Conservation (phyloP, 2,113 vertebrate species). For the Salminus brasiliensis region DNA sequence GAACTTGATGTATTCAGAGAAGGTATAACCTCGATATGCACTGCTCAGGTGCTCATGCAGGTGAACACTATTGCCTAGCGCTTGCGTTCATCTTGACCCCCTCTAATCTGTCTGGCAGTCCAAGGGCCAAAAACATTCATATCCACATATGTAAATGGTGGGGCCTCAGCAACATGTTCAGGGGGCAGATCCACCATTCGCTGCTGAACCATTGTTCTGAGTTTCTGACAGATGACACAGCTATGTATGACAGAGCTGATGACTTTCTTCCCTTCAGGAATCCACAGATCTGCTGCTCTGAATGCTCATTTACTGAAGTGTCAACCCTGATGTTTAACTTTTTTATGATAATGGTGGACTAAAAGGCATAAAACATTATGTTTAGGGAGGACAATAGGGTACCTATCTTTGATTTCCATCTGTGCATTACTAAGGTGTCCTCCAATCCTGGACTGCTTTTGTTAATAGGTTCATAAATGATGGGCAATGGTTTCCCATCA, state of each 20-base stretch:
- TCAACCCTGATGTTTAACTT: background rate
- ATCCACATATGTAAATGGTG: constrained; percentile 17
- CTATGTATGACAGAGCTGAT: too few relatives aligned
- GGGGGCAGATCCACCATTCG: background rate
- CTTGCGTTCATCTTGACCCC: constrained; percentile 14
- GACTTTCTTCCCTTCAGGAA: background rate
- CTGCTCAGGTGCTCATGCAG: constrained; percentile 13
- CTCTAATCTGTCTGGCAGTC: background rate
- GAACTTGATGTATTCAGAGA: background rate
- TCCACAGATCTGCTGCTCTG: background rate
- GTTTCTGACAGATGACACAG: background rate
- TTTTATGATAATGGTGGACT: background rate
- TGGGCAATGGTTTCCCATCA: background rate
- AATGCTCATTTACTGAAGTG: background rate
- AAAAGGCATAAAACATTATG: background rate
- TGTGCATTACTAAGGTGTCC: background rate
- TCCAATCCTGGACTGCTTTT: background rate
- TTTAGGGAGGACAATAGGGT: background rate
- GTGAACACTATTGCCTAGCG: constrained; percentile 35
- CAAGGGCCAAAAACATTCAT: constrained; percentile 22
- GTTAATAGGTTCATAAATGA: too few relatives aligned
- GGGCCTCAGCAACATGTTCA: background rate
- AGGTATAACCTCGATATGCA: constrained; percentile 8
- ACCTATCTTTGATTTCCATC: background rate
- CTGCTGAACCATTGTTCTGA: background rate